These are phyloP conservation scores for Caprella mutica DNA, from an alignment of 2,888 invertebrate genomes.

Conservation along the genomic window DNA sequence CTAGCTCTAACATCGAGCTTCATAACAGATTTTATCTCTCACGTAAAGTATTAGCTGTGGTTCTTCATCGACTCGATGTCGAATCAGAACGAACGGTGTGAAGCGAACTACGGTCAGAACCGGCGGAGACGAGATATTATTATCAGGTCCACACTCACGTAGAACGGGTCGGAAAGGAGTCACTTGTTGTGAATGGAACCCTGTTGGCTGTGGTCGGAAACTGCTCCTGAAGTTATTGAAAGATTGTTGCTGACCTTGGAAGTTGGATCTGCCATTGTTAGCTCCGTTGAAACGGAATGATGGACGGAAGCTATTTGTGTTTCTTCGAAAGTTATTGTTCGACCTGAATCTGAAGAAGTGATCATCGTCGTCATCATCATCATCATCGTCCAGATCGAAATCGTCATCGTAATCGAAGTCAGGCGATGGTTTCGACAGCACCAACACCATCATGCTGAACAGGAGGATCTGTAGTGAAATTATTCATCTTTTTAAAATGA, in stretches of 20 bases:
- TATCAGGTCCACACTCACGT: background rate
- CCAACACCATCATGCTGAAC: slow-evolving; percentile 5
- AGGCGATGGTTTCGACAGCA: slow-evolving; percentile 1
- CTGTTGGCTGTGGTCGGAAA: background rate
- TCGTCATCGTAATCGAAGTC: slow-evolving; percentile 7
- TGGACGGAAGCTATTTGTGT: background rate
- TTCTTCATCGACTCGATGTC: background rate
- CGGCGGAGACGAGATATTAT: too few relatives aligned
- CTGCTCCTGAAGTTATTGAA: slow-evolving; percentile 6
- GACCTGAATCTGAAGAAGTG: slow-evolving; percentile 6
- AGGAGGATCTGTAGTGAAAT: slow-evolving; percentile 11
- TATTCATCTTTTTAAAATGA: too few relatives aligned
- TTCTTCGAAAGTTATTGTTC: slow-evolving; percentile 1
- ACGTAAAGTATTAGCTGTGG: slow-evolving; percentile 7
- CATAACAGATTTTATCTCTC: too few relatives aligned
- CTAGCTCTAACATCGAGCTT: too few relatives aligned
- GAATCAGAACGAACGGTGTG: slow-evolving; percentile 8
- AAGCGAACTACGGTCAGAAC: slow-evolving; percentile 8
- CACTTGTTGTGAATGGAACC: background rate
- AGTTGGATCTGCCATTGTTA: too few relatives aligned
- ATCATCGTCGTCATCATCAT: slow-evolving; percentile 3
- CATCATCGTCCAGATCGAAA: too few relatives aligned
- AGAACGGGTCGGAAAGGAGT: background rate
- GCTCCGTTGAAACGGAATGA: slow-evolving; percentile 1
- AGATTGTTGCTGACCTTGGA: background rate